These are phyloP conservation scores for Dasyprocta punctata DNA, from an alignment of 2,113 vertebrate species.

Conservation along the genomic window DNA sequence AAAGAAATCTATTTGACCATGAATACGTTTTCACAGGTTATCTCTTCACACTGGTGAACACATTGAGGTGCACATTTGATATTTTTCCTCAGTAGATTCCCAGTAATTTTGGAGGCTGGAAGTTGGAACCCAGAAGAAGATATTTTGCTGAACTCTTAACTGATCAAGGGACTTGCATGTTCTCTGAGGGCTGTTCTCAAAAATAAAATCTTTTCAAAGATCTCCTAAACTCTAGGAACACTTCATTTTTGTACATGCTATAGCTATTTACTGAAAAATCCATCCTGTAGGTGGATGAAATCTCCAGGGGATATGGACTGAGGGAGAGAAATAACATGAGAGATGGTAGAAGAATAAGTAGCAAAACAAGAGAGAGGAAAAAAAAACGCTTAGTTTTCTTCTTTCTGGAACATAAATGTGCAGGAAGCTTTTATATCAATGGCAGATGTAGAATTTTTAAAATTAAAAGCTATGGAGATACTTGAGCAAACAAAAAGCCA, in stretches of 20 bases:
- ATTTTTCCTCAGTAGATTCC: not conserved
- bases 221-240: not conserved
- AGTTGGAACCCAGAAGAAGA: not conserved
- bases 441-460: not conserved
- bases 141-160: not conserved
- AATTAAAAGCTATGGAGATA: conserved; percentile 56
- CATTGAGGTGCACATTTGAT: not conserved
- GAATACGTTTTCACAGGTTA: not conserved
- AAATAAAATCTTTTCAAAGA: not conserved
- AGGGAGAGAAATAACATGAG: not conserved
- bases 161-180: not conserved
- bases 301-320: not conserved
- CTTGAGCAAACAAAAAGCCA: conserved; percentile 59
- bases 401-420: conserved; percentile 27
- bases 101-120: not conserved
- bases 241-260: not conserved
- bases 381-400: not conserved
- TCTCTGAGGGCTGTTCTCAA: not conserved
- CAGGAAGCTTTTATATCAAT: conserved; percentile 2
- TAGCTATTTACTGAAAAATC: not conserved
- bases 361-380: not conserved
- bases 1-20: not conserved
- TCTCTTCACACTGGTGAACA: not conserved
- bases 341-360: not conserved
- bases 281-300: not conserved